These are phyloP conservation scores for Timandra comae DNA, from an alignment of 2,888 invertebrate species.

Conservation along the genomic window DNA sequence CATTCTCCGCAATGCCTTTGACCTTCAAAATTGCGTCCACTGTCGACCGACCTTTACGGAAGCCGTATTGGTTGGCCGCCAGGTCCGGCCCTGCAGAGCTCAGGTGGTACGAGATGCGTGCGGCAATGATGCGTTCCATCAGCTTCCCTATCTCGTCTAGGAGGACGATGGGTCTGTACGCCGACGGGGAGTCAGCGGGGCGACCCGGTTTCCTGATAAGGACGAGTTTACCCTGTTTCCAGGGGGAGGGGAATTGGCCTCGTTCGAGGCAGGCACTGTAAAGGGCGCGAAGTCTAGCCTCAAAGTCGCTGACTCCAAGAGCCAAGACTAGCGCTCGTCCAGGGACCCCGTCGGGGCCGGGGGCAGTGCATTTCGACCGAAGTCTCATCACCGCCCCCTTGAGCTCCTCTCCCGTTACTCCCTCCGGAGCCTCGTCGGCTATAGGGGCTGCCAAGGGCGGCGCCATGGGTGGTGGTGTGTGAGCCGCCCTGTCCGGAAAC, in stretches of 20 bases:
- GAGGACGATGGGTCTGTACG: constrained; percentile 1
- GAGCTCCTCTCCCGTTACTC: too few species aligned
- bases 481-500: not conserved
- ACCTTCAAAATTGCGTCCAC: constrained; percentile 9
- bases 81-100: constrained; percentile 8
- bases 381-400: not conserved
- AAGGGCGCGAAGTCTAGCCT: not conserved
- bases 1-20: too few species aligned
- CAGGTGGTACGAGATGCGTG: constrained; percentile 8
- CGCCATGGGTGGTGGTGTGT: too few species aligned
- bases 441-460: too few species aligned
- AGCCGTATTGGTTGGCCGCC: constrained; percentile 8
- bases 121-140: constrained; percentile 1
- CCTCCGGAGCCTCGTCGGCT: too few species aligned
- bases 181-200: not conserved
- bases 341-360: not conserved
- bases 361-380: not conserved
- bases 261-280: not conserved
- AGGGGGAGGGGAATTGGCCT: not conserved
- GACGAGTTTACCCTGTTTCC: not conserved
- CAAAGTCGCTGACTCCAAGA: not conserved
- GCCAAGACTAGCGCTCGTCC: not conserved
- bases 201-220: not conserved
- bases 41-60: constrained; percentile 6
- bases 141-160: not conserved